Evolutionary conservation across 2,888 invertebrate species (phyloP).

Genomic region (Hyposoter dolosus): DNA sequence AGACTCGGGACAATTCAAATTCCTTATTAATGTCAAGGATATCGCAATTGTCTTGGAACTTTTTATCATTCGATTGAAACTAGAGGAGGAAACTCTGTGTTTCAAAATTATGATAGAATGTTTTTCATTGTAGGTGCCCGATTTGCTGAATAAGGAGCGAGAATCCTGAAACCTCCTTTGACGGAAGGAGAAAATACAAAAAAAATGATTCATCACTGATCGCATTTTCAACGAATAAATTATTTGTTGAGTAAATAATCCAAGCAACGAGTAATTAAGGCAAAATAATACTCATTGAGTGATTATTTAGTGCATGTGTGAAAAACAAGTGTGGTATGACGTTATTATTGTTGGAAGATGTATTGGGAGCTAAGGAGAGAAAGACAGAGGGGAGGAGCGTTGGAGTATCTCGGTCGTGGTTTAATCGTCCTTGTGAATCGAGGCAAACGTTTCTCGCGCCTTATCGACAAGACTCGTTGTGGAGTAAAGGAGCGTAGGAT

Average conservation of each 20-base stretch:
- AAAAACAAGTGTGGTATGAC: too few relatives aligned
- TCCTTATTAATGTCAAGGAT: not conserved
- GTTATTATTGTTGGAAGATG: too few relatives aligned
- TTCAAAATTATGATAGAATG: not conserved
- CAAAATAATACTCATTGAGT: not conserved
- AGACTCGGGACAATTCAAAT: not conserved
- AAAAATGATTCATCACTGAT: not conserved
- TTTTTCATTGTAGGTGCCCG: not conserved
- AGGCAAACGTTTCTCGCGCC: conserved; percentile 54
- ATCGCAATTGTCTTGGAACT: not conserved
- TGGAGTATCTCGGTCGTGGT: conserved; percentile 74
- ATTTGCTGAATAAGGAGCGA: not conserved
- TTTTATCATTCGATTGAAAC: not conserved
- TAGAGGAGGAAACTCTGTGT: too few relatives aligned
- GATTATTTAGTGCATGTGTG: not conserved
- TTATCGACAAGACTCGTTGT: conserved; percentile 45
- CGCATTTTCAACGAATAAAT: not conserved
- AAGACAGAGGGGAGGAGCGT: conserved; percentile 20
- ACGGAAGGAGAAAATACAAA: not conserved
- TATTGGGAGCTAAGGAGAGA: not conserved
- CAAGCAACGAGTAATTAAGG: conserved; percentile 1
- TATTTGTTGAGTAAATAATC: not conserved
- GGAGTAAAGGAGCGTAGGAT: not conserved
- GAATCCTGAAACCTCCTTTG: not conserved
- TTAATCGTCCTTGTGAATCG: conserved; percentile 65